Evolutionary conservation across 2,888 invertebrate genomes (phyloP), one percentile per base, ranked within the genome.

Genomic region (Willowsia nigromaculata): DNA sequence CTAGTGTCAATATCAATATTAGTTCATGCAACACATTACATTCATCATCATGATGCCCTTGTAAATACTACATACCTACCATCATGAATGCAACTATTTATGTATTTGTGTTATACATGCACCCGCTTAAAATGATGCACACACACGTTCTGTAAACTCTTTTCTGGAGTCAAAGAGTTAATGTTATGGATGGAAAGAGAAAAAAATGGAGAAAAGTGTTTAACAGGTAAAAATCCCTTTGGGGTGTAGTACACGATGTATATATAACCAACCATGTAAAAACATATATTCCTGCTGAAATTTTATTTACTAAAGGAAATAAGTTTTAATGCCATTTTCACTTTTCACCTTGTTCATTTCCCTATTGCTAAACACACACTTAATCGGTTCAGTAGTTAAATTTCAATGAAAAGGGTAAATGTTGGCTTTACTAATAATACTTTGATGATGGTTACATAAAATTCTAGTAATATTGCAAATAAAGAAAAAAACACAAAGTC

Each of bases 1-100:
- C 88, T 88, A 88, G 88, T 88, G 88, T 88, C 84, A 88, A 88
- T 88, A 88, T 88, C 83, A 88, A 88, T 88, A 88, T 88, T 88
- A 80, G 88, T 84, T 84, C 88, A 78, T 82, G 84, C 88, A 88
- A 88, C 84, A 80, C 82, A 88, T 83, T 83, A 88, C 47, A 68
- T 83, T 83, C 68, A 81, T 81, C 80, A 81, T 40, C 59, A 81
- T 59, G 59, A 59, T 59, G 59, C 40, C 59, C 56, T 81, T 40
- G 78, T 56, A 53, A 50, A 81, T 37, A 53, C 43, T 78, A 27
- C 25, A 22, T 80, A 37, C 59, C 81, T 62, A 18, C 43, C 4
- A 65, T 53, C 22, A 13, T 18, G 25, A 15, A 30, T 18, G 37
- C 30, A 68, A 30, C 15, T 33, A 0, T 27, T 27, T 47, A 50